Evolutionary conservation across 2,797 vertebrate species (phyloP), one percentile per base, ranked within the genome.

Genomic region (Anas georgica): DNA sequence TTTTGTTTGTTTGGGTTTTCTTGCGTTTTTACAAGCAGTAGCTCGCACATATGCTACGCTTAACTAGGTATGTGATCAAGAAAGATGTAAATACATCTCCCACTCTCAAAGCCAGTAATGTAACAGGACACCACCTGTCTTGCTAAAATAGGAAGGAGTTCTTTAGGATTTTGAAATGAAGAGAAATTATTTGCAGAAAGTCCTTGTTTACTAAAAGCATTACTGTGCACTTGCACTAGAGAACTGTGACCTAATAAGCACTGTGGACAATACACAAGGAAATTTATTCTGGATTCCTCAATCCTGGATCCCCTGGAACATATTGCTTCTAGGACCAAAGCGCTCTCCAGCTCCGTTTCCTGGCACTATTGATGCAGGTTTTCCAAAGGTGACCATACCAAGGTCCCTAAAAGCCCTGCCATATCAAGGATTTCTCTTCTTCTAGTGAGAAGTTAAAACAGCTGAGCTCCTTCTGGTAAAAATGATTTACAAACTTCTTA

Each of bases 381-480:
- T 43, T 59, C 75, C 59, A 50, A 68, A 50, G 21, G 4, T 4
- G 55, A 45, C 4, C 43, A 43, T 2, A 0, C 7, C 1, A 7
- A 29, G 52, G n/a, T 31, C 89, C 76, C 59, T 72, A 78, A 67
- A 70, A 79, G 52, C 64, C 35, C 25, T 83, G 43, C 20, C 52
- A 48, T 39, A 28, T 9, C 12, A 12, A 48, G 12, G 16, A 66
- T 18, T 52, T 52, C 26, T 45, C 50, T 15, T 33, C 48, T 50
- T 50, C 48, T 50, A 10, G 1, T 20, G 18, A 43, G 28, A 73
- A 35, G 45, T 16, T 28, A 50, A 43, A 67, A 37, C 0, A 12
- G 46, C 13, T 0, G 0, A 66, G 31, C 9, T 54, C 33, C 56
- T 35, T 18, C 7, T 14, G 4, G 5, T 18, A 21, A 64, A 75